Evolutionary conservation across 2,113 vertebrate genomes (phyloP).

Genomic region (Dryoscopus gambensis): DNA sequence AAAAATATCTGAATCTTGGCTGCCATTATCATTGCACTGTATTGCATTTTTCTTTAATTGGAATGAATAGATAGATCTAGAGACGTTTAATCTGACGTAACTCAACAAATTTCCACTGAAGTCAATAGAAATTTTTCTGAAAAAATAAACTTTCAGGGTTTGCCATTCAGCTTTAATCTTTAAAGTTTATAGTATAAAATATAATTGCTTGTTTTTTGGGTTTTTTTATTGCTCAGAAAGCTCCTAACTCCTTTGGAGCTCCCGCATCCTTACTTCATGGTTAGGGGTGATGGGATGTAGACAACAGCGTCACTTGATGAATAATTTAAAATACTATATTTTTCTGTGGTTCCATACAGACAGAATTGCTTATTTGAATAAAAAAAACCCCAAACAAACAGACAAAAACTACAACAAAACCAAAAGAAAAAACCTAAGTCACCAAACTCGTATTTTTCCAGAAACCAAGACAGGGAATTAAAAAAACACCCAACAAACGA

Average conservation of each 20-base stretch:
- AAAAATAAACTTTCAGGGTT: background rate
- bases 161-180: background rate
- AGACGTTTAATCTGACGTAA: background rate
- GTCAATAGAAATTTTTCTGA: background rate
- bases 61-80: background rate
- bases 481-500: fast-evolving
- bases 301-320: background rate
- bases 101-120: background rate
- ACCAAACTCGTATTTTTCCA: background rate
- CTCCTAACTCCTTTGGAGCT: background rate
- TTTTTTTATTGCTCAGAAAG: too few relatives aligned
- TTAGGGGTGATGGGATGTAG: background rate
- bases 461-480: background rate
- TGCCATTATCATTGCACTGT: background rate
- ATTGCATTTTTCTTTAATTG: background rate
- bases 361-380: background rate
- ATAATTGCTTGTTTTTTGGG: too few relatives aligned
- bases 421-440: background rate
- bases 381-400: background rate
- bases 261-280: background rate
- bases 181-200: background rate
- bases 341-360: background rate
- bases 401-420: background rate
- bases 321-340: background rate
- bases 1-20: background rate